Base-by-base conservation (phyloP, 2,797 vertebrate genomes). In the Lagodon rhomboides region DNA sequence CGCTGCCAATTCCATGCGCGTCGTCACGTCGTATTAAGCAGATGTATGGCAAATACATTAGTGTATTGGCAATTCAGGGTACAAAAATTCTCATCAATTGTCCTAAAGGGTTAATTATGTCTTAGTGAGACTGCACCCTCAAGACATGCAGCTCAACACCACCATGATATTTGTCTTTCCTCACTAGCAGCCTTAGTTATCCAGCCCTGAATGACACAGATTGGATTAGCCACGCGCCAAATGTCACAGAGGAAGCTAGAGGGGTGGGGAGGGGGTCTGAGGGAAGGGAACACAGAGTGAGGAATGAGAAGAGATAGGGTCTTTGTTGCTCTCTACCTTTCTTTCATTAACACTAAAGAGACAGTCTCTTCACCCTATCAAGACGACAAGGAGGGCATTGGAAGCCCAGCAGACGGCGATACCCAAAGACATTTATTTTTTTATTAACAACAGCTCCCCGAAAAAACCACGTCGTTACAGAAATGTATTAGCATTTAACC, bases 181-280 rank as follows among this genome's bases (percentile, higher is more conserved):
- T 83, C 83, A 80, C 73, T 59, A 87, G 85, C 85, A 81, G 75
- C 83, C 77, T 80, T 72, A 86, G 76, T 89, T 85, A 85, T 80
- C 86, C 58, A 23, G 69, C 74, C 76, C 87, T 88, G 90, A 92
- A 88, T 92, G 90, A 93, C 92, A 92, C 73, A 86, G 89, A 92
- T 92, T 91, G 90, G 91, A 93, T 94, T 92, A 93, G 85, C 90
- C 69, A 85, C 68, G 20, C 77, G 50, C 84, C 86, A 93, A 93
- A 94, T 93, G 91, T 94, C 94, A 94, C 85, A 76, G 82, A 89
- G 79, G 61, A 87, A 80, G 72, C 66, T 22, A 12, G 51, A 38
- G 75, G 62, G 74, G 77, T 70, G 49, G 84, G 64, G 44, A 17
- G 11, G 8, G 53, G 53, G n/a, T 5, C 17, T 47, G 58, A 65